Evolutionary conservation across 2,888 invertebrate genomes (phyloP).

Genomic region (Nineta flava): DNA sequence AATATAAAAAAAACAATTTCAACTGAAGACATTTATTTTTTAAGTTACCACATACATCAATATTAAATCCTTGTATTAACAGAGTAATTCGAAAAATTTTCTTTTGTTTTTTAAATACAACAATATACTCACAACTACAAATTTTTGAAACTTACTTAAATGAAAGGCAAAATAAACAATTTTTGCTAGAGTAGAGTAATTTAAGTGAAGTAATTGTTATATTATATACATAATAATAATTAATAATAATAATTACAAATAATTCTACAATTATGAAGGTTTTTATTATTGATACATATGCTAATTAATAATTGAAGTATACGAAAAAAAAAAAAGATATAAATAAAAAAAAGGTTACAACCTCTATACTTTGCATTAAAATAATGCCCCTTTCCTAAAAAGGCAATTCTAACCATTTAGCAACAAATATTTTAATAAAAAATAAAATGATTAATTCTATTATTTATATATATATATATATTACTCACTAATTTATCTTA

Average conservation of each 20-base stretch:
- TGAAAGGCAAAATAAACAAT: too few relatives aligned
- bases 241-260: background rate
- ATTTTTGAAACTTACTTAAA: too few relatives aligned
- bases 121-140: too few relatives aligned
- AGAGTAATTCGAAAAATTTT: background rate
- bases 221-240: too few relatives aligned
- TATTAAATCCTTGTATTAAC: background rate
- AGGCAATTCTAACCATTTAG: constrained; percentile 25
- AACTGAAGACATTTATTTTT: background rate
- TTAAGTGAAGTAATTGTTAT: too few relatives aligned
- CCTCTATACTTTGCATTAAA: constrained; percentile 88
- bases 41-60: background rate
- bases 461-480: background rate
- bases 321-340: background rate
- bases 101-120: background rate
- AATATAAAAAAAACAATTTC: background rate
- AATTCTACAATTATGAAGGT: background rate
- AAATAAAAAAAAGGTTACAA: constrained; percentile 35
- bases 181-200: too few relatives aligned
- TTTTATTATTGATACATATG: background rate
- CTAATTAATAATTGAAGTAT: background rate
- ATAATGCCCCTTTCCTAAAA: constrained; percentile 70
- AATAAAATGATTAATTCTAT: background rate
- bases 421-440: background rate
- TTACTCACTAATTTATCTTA: background rate